These are phyloP conservation scores for Muntiacus reevesi DNA, from an alignment of 2,113 vertebrate species.

Conservation along the genomic window DNA sequence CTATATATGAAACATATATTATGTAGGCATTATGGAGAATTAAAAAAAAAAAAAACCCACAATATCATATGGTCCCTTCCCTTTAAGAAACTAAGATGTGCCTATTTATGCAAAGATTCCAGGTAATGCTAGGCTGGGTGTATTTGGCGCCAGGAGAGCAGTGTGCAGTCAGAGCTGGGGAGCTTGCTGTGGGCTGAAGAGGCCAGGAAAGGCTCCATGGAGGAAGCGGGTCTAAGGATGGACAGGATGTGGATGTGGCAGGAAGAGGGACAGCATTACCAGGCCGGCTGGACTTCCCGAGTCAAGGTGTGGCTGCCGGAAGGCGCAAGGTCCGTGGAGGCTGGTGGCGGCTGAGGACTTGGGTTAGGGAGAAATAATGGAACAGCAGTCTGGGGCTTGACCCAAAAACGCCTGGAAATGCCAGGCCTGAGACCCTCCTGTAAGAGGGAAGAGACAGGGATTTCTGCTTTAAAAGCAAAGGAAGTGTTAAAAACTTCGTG, in stretches of 20 bases:
- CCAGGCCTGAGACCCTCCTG: background rate
- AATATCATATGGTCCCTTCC: background rate
- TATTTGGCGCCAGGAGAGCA: background rate
- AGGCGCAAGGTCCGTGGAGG: accelerated
- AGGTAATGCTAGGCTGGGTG: background rate
- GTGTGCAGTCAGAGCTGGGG: background rate
- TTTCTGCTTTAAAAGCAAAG: background rate
- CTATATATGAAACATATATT: background rate
- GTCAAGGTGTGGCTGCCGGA: background rate
- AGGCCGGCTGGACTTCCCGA: background rate
- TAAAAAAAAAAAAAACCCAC: accelerated
- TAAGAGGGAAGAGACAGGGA: background rate
- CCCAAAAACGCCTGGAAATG: background rate
- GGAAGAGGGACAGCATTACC: background rate
- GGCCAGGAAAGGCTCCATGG: background rate
- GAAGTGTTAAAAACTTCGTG: background rate
- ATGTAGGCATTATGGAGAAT: background rate
- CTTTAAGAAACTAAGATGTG: background rate
- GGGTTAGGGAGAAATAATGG: background rate
- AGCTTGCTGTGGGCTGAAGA: background rate
- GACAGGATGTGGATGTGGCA: background rate
- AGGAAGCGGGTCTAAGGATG: background rate
- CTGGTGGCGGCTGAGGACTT: background rate
- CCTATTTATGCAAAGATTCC: background rate
- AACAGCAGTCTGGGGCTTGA: background rate